phyloP scores from a whole-genome alignment of 2,888 invertebrate genomes.

The Rhogogaster chlorosoma region DNA sequence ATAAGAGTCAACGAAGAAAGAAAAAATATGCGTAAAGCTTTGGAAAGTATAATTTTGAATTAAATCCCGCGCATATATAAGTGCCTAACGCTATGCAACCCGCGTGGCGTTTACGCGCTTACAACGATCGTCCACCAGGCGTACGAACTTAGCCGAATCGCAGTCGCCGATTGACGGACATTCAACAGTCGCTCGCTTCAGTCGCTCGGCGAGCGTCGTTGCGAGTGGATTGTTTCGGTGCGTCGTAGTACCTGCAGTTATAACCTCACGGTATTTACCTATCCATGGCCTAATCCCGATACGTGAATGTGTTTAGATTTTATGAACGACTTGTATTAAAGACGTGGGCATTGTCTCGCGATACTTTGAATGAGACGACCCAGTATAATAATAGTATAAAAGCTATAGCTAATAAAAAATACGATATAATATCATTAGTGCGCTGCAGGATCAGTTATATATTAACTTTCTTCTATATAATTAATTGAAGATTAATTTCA shows the following conservation, averaged over 20 bases:
- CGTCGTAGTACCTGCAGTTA: not conserved
- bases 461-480: not conserved
- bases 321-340: not conserved
- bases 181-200: slow-evolving; percentile 17
- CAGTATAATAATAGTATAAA: not conserved
- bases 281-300: not conserved
- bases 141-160: not conserved
- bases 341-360: not conserved
- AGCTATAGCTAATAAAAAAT: not conserved
- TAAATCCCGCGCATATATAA: not conserved
- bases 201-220: slow-evolving; percentile 24
- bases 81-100: not conserved
- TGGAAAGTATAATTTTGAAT: not conserved
- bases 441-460: not conserved
- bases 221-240: not conserved
- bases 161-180: not conserved
- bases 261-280: not conserved
- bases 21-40: not conserved
- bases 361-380: not conserved
- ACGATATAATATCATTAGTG: not conserved
- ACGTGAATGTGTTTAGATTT: not conserved
- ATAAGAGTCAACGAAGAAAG: not conserved
- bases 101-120: not conserved
- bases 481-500: not conserved
- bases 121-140: not conserved